phyloP scores from a whole-genome alignment of 2,888 invertebrate genomes.

The Phengaris alcon region DNA sequence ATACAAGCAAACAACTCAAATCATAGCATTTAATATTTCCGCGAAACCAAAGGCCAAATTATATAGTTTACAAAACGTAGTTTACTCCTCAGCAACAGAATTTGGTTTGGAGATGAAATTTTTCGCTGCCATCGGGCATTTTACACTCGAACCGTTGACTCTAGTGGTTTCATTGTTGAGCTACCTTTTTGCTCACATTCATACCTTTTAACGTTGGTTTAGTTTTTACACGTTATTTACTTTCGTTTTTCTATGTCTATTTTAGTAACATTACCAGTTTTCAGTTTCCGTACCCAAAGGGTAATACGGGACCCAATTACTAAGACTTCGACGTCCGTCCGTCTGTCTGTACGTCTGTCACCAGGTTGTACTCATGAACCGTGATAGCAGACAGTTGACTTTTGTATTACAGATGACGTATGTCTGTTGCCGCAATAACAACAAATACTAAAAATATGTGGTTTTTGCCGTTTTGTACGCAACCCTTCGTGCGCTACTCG shows the following conservation, averaged over 20 bases:
- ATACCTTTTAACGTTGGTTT: background rate
- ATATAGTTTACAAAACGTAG: background rate
- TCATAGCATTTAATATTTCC: background rate
- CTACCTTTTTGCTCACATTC: background rate
- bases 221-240: background rate
- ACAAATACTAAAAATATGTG: too few relatives aligned
- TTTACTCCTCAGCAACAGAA: background rate
- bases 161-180: background rate
- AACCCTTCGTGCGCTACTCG: too few relatives aligned
- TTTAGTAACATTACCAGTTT: background rate
- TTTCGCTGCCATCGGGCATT: slow-evolving; percentile 4
- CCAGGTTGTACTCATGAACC: too few relatives aligned
- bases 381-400: too few relatives aligned
- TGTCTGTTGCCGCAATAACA: too few relatives aligned
- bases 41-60: background rate
- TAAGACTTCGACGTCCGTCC: too few relatives aligned
- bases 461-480: too few relatives aligned
- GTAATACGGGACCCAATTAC: too few relatives aligned
- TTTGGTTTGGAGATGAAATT: slow-evolving; percentile 6
- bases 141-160: background rate
- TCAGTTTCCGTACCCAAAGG: background rate
- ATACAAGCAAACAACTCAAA: background rate
- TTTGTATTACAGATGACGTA: too few relatives aligned
- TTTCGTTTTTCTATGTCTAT: background rate
- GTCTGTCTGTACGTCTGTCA: too few relatives aligned